Conservation (phyloP, 2,113 vertebrate species). For the Calonectris borealis region DNA sequence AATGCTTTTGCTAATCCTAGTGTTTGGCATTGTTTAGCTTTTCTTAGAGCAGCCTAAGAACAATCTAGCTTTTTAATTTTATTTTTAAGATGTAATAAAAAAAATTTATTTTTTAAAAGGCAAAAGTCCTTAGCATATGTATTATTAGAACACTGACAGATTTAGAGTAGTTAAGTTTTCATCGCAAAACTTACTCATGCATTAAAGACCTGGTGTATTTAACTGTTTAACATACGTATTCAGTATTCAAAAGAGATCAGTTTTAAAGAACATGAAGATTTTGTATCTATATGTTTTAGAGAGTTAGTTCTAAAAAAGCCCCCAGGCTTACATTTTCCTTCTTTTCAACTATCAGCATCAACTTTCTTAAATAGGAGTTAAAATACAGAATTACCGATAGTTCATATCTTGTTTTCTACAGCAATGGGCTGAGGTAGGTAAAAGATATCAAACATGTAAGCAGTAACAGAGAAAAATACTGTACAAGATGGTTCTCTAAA, state of each 20-base stretch:
- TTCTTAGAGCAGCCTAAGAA: not conserved
- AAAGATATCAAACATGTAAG: not conserved
- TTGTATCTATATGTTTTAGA: not conserved
- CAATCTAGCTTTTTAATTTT: not conserved
- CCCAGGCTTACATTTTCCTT: not conserved
- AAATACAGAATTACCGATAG: not conserved
- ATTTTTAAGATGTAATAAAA: not conserved
- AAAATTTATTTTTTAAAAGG: not conserved
- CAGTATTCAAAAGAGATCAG: not conserved
- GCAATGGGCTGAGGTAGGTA: not conserved
- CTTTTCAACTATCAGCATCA: not conserved
- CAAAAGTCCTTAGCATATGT: not conserved
- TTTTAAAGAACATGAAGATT: not conserved
- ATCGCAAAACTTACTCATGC: not conserved
- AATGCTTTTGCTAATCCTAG: not conserved
- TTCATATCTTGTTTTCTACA: not conserved
- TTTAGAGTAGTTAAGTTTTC: not conserved
- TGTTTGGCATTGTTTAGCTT: not conserved
- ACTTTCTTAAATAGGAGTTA: not conserved
- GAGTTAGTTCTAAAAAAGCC: not conserved
- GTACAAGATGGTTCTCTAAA: constrained; percentile 17
- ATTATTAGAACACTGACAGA: not conserved
- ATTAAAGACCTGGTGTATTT: not conserved
- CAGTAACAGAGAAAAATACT: not conserved
- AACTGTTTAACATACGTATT: not conserved